Evolutionary conservation across 2,888 invertebrate genomes (phyloP), one percentile per base, ranked within the genome.

Genomic region (Ormyrus thymus): DNA sequence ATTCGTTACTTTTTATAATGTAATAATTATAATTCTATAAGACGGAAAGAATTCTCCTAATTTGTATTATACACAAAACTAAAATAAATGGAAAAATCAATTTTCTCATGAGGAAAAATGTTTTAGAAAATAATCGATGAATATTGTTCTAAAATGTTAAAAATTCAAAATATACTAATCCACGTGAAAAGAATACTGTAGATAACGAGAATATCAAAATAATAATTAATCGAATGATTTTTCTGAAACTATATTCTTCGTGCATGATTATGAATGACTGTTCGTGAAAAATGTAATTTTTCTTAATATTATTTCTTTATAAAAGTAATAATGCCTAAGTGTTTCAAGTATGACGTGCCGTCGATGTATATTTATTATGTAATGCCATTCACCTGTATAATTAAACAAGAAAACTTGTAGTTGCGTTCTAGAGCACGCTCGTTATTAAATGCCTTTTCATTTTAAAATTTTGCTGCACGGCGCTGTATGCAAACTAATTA

Each of bases 381-480:
- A 76, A 55, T 68, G 55, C 48, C 46, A 76, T 56, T 55, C 53
- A 61, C 11, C 53, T 55, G 48, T 75, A 48, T 61, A 55, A 69
- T 69, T 62, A 69, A 76, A 69, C 46, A 69, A 76, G 46, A 43
- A 62, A 62, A 15, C 13, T 76, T 50, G 62, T 69, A 76, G 69
- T 76, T 69, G 53, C 55, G 56, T 64, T 69, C 29, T 76, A 76
- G 62, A 76, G 61, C 69, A 69, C 61, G 69, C 62, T 70, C 55
- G 53, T 62, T 62, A 61, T 69, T 69, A 13, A 62, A 55, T 61
- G 69, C 51, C 59, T 69, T 62, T 61, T 62, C 7, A 48, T 66
- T 66, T 58, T 2, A 29, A 9, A 6, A 50, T 74, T 65, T 74
- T 51, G 10, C 66, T 74, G 66, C 65, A 74, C 74, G 65, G 48